These are phyloP conservation scores for Sitodiplosis mosellana DNA, from an alignment of 1,140 invertebrate species.

Conservation along the genomic window DNA sequence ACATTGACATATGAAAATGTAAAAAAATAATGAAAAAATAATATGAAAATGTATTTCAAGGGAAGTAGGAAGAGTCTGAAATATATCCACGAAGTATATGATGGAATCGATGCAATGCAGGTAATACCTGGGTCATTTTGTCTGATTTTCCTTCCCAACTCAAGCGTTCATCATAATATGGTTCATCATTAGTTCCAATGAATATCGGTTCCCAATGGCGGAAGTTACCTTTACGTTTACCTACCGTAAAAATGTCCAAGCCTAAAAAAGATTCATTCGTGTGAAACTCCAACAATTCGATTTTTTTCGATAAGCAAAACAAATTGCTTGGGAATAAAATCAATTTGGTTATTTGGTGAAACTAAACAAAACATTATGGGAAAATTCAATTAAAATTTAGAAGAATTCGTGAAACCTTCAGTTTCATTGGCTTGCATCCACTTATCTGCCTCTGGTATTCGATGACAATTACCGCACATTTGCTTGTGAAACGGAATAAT, in stretches of 20 bases:
- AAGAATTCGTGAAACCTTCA: constrained; percentile 19
- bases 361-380: background rate
- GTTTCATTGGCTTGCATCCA: constrained; percentile 56
- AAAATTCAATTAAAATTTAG: background rate
- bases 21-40: too few relatives aligned
- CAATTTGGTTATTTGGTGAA: background rate
- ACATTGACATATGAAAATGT: constrained; percentile 2
- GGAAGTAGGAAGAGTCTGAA: too few relatives aligned
- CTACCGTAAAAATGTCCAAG: constrained; percentile 65
- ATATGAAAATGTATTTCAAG: too few relatives aligned
- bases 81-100: too few relatives aligned
- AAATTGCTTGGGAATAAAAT: background rate
- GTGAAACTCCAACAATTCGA: background rate
- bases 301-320: background rate
- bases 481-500: constrained; percentile 85
- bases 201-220: constrained; percentile 83
- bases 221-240: constrained; percentile 61
- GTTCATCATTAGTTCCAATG: constrained; percentile 70
- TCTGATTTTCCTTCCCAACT: constrained; percentile 82
- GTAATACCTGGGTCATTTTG: constrained; percentile 78
- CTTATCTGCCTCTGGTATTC: constrained; percentile 65
- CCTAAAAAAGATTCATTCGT: constrained; percentile 19
- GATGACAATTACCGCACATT: constrained; percentile 73
- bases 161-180: constrained; percentile 70
- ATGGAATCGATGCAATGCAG: too few relatives aligned